These are phyloP conservation scores for Luehdorfia chinensis DNA, from an alignment of 1,140 invertebrate genomes.

Conservation along the genomic window DNA sequence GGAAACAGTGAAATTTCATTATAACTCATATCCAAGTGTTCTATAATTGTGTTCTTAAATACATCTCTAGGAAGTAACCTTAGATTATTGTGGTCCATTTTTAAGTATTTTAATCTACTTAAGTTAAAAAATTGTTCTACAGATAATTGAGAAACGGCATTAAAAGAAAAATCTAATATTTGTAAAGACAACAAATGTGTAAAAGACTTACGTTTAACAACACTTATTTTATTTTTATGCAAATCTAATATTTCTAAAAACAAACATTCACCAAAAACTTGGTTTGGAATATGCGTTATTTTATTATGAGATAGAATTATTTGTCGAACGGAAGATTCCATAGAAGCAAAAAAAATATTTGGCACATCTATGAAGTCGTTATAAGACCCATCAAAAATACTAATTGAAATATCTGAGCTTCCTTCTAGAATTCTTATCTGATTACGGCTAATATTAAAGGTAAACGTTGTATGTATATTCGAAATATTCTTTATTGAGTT, in stretches of 20 bases:
- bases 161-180: conserved; percentile 87
- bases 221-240: conserved; percentile 84
- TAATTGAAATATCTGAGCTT: conserved; percentile 78
- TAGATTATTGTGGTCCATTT: conserved; percentile 87
- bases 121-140: conserved; percentile 90
- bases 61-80: conserved; percentile 86
- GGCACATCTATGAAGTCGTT: conserved; percentile 83
- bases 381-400: conserved; percentile 84
- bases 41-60: conserved; percentile 87
- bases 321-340: conserved; percentile 80
- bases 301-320: conserved; percentile 86
- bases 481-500: conserved; percentile 83
- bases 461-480: conserved; percentile 78
- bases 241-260: conserved; percentile 86
- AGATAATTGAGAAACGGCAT: conserved; percentile 86
- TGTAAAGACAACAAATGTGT: conserved; percentile 85
- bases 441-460: conserved; percentile 84
- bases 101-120: conserved; percentile 84
- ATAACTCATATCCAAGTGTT: conserved; percentile 87
- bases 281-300: conserved; percentile 83
- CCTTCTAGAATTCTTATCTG: conserved; percentile 80
- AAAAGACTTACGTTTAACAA: conserved; percentile 86
- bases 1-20: conserved; percentile 89
- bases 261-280: conserved; percentile 83
- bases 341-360: conserved; percentile 79